These are phyloP conservation scores for Amaurobius ferox DNA, from an alignment of 2,888 invertebrate genomes.

Conservation along the genomic window DNA sequence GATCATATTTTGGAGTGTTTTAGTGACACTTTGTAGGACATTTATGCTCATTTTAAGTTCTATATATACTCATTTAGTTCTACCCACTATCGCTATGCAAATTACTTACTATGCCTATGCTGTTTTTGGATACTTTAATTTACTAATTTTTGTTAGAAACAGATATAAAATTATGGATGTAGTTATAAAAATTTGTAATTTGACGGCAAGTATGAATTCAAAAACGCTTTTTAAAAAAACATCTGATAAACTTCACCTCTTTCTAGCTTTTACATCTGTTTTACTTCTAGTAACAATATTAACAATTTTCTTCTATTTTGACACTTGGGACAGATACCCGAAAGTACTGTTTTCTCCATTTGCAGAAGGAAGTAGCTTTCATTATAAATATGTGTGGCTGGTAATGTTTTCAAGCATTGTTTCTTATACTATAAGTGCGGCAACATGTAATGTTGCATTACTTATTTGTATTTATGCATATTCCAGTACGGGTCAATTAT, in stretches of 20 bases:
- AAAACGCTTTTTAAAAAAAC: neutral
- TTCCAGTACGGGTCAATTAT: neutral
- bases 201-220: neutral
- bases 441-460: conserved; percentile 12
- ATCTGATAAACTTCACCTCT: neutral
- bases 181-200: neutral
- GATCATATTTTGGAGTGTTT: conserved; percentile 32
- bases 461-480: conserved; percentile 27
- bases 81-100: neutral
- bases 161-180: neutral
- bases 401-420: conserved; percentile 13
- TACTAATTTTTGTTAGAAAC: conserved; percentile 15
- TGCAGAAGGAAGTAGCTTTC: neutral
- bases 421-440: conserved; percentile 1
- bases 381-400: neutral
- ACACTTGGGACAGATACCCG: conserved; percentile 3
- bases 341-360: neutral
- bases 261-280: neutral
- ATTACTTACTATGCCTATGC: conserved; percentile 7
- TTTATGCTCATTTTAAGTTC: neutral
- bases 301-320: conserved; percentile 15
- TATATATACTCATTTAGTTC: neutral
- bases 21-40: conserved; percentile 7
- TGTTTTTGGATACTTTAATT: conserved; percentile 29
- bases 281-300: neutral